A percentile compares a stretch with the other conserved stretches of the same genome.
These are phyloP conservation scores for Apodemus sylvaticus DNA, from an alignment of 2,113 vertebrate species.

Conservation along the genomic window DNA sequence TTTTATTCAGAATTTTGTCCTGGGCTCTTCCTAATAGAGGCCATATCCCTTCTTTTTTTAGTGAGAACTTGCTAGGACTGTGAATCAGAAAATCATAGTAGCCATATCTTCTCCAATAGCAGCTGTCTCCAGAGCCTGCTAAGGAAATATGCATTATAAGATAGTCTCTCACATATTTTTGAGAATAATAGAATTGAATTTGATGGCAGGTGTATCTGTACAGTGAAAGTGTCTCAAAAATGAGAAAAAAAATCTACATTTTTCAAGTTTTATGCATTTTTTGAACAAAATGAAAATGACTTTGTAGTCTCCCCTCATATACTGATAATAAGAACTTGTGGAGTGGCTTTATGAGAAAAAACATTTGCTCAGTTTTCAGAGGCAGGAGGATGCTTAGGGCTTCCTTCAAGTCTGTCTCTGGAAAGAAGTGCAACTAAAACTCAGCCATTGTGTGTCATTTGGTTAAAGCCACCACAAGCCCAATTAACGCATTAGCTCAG, in stretches of 20 bases:
- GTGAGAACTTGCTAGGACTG: neutral
- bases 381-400: neutral
- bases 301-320: neutral
- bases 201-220: neutral
- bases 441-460: neutral
- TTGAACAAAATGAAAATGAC: neutral
- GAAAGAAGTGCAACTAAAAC: neutral
- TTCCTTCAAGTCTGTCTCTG: neutral
- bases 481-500: conserved; percentile 68
- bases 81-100: neutral
- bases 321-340: conserved; percentile 1
- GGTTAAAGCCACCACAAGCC: conserved; percentile 52
- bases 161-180: neutral
- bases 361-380: neutral
- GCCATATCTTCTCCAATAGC: neutral
- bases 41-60: neutral
- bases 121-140: neutral
- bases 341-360: conserved; percentile 44
- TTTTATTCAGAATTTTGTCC: neutral
- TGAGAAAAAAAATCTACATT: neutral
- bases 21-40: conserved; percentile 22
- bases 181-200: neutral
- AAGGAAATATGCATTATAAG: neutral
- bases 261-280: neutral
- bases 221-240: neutral